Percentiles rank a stretch among this genome's conserved stretches.
phyloP scores from a whole-genome alignment of 2,113 vertebrate species.

The Butorides virescens region DNA sequence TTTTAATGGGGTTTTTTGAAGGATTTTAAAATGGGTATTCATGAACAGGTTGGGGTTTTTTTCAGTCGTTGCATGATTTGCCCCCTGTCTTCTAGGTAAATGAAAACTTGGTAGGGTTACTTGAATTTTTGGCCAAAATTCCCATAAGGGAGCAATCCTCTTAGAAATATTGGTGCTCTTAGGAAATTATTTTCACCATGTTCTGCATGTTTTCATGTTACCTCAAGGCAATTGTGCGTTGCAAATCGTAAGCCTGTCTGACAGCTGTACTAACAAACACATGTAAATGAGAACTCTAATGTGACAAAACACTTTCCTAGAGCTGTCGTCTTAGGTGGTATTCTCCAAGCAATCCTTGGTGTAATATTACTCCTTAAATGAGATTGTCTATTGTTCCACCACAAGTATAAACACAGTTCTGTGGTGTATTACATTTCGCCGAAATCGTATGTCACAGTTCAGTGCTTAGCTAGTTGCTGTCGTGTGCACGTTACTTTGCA shows the following conservation, averaged over 20 bases:
- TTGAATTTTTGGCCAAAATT: not conserved
- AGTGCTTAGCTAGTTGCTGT: not conserved
- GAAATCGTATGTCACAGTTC: not conserved
- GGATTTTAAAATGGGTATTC: not conserved
- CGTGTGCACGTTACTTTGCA: not conserved
- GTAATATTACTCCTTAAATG: not conserved
- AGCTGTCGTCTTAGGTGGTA: not conserved
- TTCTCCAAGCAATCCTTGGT: not conserved
- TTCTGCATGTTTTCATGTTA: not conserved
- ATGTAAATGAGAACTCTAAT: not conserved
- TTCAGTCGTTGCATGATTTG: not conserved
- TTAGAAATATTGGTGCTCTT: not conserved
- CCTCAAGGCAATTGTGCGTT: not conserved
- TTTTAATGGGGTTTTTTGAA: not conserved
- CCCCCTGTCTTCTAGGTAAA: not conserved
- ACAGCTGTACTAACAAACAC: not conserved
- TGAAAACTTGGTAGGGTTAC: not conserved
- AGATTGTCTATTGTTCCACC: not conserved
- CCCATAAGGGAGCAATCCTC: not conserved
- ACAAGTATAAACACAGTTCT: not conserved
- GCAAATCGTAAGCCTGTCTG: not conserved
- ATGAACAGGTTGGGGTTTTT: not conserved
- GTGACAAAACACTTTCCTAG: not conserved
- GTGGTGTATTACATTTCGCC: not conserved
- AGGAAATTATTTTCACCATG: not conserved